Conservation (phyloP, 2,888 invertebrate species). For the Endomychus coccineus region DNA sequence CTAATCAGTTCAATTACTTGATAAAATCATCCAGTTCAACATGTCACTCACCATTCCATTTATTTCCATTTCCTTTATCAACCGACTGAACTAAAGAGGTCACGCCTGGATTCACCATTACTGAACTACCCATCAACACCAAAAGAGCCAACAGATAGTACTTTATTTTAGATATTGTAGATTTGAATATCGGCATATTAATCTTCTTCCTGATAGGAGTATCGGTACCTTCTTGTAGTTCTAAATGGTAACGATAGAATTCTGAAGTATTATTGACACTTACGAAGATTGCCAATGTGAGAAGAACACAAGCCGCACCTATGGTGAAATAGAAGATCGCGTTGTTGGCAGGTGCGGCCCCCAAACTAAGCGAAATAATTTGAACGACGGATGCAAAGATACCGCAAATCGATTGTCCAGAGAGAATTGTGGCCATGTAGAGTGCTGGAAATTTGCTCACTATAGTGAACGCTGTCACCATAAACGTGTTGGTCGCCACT, state of each 20-base stretch:
- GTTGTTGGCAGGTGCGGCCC: constrained; percentile 4
- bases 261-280: background rate
- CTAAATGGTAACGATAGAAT: background rate
- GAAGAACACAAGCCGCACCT: constrained; percentile 11
- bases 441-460: constrained; percentile 25
- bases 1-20: too few species aligned
- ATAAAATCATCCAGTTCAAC: too few species aligned
- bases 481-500: constrained; percentile 24
- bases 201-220: constrained; percentile 5
- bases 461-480: constrained; percentile 26
- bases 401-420: constrained; percentile 27
- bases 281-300: constrained; percentile 11
- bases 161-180: constrained; percentile 10
- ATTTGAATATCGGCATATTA: constrained; percentile 3
- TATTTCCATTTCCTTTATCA: constrained; percentile 12
- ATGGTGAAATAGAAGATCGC: constrained; percentile 15
- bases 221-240: too few species aligned
- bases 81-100: constrained; percentile 14
- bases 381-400: constrained; percentile 23
- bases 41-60: constrained; percentile 17
- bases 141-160: constrained; percentile 20
- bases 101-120: constrained; percentile 17
- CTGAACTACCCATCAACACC: constrained; percentile 20
- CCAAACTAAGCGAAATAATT: constrained; percentile 14
- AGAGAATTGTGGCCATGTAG: constrained; percentile 21